Conservation (phyloP, 2,797 vertebrate genomes). For the Trematomus bernacchii region DNA sequence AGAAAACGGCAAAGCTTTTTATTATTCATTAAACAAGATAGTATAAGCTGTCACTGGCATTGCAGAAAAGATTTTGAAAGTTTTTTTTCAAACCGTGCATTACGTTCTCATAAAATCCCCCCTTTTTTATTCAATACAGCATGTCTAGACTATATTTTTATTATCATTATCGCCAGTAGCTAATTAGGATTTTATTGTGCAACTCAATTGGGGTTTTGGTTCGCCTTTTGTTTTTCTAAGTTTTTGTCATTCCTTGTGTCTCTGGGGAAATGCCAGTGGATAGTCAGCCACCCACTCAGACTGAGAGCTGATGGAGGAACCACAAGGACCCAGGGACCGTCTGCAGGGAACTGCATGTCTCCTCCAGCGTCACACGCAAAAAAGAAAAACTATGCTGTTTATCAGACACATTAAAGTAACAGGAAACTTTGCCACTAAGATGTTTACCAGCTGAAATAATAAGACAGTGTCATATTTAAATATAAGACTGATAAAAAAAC, state of each 20-base stretch:
- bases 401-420: constrained; percentile 1
- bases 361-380: constrained; percentile 38
- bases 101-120: constrained; percentile 78
- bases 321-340: constrained; percentile 71
- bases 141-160: constrained; percentile 87
- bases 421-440: constrained; percentile 29
- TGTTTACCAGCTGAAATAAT: constrained; percentile 20
- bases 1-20: constrained; percentile 73
- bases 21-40: constrained; percentile 83
- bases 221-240: constrained; percentile 79
- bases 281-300: constrained; percentile 78
- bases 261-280: constrained; percentile 77
- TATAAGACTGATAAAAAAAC: not conserved
- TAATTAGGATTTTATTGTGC: constrained; percentile 85
- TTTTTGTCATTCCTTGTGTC: constrained; percentile 84
- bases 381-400: constrained; percentile 28
- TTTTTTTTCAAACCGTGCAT: constrained; percentile 66
- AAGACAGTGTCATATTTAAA: not conserved
- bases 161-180: constrained; percentile 83
- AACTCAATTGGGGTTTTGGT: constrained; percentile 78
- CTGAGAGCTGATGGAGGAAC: constrained; percentile 69
- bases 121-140: constrained; percentile 79
- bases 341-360: constrained; percentile 57
- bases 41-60: constrained; percentile 73
- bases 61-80: constrained; percentile 64